These are phyloP conservation scores for Tribolium castaneum DNA, from an alignment of 1,140 invertebrate species.

Conservation along the genomic window DNA sequence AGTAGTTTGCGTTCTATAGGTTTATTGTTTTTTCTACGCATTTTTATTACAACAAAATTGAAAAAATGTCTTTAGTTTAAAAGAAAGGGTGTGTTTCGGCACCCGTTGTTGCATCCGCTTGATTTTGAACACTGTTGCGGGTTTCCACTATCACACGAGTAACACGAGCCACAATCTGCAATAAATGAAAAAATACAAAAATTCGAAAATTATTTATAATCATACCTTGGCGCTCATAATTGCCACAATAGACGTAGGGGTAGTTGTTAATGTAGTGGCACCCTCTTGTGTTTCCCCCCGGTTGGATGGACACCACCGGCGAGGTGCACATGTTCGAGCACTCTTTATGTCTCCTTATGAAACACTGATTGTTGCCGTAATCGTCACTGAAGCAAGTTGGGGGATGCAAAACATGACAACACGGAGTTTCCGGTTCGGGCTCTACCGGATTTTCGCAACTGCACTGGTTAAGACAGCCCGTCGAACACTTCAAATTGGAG, in stretches of 20 bases:
- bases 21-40: no score
- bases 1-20: no score
- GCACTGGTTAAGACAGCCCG: background rate
- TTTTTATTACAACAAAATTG: background rate
- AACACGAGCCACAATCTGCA: background rate
- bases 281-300: background rate
- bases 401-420: background rate
- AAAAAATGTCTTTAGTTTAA: background rate
- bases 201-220: background rate
- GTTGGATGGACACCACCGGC: background rate
- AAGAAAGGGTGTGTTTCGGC: background rate
- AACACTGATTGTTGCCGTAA: background rate
- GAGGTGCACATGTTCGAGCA: background rate
- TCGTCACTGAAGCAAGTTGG: background rate
- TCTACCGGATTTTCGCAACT: background rate
- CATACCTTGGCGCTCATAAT: background rate
- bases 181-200: background rate
- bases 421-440: background rate
- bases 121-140: background rate
- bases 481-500: background rate
- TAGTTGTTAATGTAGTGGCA: constrained; percentile 5
- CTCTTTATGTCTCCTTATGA: background rate
- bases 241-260: constrained; percentile 8
- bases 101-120: background rate
- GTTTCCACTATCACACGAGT: background rate